Conservation (phyloP, 2,888 invertebrate species). For the Cistogaster globosa region DNA sequence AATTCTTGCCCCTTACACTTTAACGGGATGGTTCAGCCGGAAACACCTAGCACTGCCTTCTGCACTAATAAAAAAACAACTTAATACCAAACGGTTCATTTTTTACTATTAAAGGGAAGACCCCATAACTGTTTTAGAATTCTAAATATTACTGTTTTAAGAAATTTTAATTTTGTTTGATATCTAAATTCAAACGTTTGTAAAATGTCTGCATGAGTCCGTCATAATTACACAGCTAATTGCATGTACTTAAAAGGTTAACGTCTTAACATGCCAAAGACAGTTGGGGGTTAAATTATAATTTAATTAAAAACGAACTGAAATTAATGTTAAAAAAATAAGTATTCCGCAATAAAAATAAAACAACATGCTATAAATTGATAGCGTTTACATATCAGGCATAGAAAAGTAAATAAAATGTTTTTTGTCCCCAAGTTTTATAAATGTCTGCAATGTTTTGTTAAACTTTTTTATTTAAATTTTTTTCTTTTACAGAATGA, state of each 20-base stretch:
- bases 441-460: constrained; percentile 21
- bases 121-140: too few relatives aligned
- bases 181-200: too few relatives aligned
- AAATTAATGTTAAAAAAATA: neutral
- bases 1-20: too few relatives aligned
- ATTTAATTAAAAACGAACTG: constrained; percentile 27
- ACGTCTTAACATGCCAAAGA: constrained; percentile 48
- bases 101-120: too few relatives aligned
- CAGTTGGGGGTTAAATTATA: constrained; percentile 59
- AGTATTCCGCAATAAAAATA: neutral
- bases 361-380: constrained; percentile 24
- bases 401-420: constrained; percentile 2
- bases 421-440: constrained; percentile 11
- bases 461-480: neutral
- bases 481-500: neutral
- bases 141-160: too few relatives aligned
- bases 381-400: constrained; percentile 39
- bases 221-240: constrained; percentile 25
- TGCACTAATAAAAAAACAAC: too few relatives aligned
- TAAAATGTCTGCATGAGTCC: neutral
- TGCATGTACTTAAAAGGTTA: constrained; percentile 44
- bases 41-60: too few relatives aligned
- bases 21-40: too few relatives aligned
- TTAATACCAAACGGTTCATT: too few relatives aligned
- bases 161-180: too few relatives aligned